Conservation (phyloP, 2,797 vertebrate species). For the Ataeniobius toweri region DNA sequence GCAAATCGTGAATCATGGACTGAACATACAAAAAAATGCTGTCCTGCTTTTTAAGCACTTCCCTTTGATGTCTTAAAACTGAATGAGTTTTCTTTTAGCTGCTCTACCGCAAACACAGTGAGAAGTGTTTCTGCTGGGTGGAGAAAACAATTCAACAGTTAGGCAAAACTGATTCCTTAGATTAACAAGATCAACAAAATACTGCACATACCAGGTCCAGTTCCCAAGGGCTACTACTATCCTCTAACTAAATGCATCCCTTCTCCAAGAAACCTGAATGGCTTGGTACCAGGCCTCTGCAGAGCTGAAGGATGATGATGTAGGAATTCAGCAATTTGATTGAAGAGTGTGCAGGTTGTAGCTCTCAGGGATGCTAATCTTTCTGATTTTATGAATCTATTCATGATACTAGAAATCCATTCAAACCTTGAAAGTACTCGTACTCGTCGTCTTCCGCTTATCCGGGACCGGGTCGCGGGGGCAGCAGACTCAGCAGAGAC, state of each 20-base stretch:
- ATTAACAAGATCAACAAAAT: background rate
- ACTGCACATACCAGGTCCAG: background rate
- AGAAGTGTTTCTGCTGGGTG: too few species aligned
- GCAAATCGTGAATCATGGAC: too few species aligned
- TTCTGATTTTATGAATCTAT: conserved; percentile 6
- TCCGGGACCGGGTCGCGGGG: too few species aligned
- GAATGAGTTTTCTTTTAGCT: too few species aligned
- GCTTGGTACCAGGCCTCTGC: background rate
- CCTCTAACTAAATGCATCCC: background rate
- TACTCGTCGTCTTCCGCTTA: too few species aligned
- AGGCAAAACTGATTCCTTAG: background rate
- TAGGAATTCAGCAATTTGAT: background rate
- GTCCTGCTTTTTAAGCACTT: too few species aligned
- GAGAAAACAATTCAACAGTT: too few species aligned
- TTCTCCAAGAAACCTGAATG: background rate
- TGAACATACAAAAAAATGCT: too few species aligned
- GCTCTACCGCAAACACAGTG: too few species aligned
- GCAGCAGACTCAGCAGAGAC: too few species aligned
- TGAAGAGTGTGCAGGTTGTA: background rate
- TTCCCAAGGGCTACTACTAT: background rate
- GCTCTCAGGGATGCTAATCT: background rate
- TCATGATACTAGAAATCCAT: background rate
- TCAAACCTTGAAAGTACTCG: background rate
- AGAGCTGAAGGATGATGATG: background rate
- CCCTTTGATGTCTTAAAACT: too few species aligned